Base-by-base conservation (phyloP, 1,140 invertebrate species). In the Pseudomyrmex concolor region DNA sequence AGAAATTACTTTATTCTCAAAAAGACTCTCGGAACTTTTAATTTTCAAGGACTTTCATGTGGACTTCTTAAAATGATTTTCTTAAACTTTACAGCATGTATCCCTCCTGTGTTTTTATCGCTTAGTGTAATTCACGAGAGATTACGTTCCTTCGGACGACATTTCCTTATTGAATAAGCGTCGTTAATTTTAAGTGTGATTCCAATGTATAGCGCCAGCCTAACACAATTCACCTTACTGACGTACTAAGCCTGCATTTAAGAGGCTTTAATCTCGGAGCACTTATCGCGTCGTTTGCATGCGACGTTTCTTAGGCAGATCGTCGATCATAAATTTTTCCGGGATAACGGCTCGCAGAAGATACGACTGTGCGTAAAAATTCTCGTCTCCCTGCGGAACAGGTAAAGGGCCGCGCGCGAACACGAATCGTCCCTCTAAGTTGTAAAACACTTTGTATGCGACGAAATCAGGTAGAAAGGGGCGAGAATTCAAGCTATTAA, bases 401-500 rank as follows among this genome's bases (percentile, higher is more conserved):
- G 64, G 64, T 62, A 70, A 70, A 78, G 19, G 15, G 64, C 43
- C 19, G 34, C 64, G 19, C 12, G 2, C 34, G 22, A 34, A 66
- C 34, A 48, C 34, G 4, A 64, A 71, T 59, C 34, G 13, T n/a
- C 17, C 50, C 8, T 9, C 2, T 1, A 50, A n/a, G 22, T 57
- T 57, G 62, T 66, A 17, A 71, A 51, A 60, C 74, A 84, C 13
- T 68, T 87, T 70, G 74, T 72, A 67, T 57, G 62, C 55, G 60
- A 66, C 13, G 48, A 51, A 55, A 54, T 70, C 83, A 76, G 67
- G 76, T 87, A 51, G 83, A 59, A 81, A 71, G 76, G 70, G 74
- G n/a, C 60, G 43, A 70, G 54, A 48, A 87, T 60, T 68, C 67
- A 45, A 13, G 86, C 83, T 91, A 90, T 90, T 91, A 92, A 91